These are phyloP conservation scores for Aporophyla nigra DNA, from an alignment of 2,888 invertebrate genomes.

Conservation along the genomic window DNA sequence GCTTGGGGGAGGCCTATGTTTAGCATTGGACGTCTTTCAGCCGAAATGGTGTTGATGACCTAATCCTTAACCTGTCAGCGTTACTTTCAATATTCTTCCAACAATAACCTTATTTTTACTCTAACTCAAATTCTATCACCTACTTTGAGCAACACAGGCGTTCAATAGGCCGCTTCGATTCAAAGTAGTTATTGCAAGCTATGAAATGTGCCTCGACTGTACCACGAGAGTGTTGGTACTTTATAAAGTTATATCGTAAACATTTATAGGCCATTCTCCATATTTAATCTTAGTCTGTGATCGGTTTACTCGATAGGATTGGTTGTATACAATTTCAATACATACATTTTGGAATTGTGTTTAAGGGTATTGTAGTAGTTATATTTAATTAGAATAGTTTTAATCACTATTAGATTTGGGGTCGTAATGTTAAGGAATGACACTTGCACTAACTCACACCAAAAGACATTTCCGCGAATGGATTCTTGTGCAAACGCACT, in stretches of 20 bases:
- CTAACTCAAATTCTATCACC: not conserved
- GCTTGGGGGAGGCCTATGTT: no score
- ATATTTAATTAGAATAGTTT: constrained; percentile 34
- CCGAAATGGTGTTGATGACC: no score
- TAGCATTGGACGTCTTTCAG: no score
- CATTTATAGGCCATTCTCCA: constrained; percentile 57
- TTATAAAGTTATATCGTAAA: constrained; percentile 61
- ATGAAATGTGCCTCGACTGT: constrained; percentile 51
- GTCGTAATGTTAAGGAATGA: no score
- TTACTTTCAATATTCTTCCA: not conserved
- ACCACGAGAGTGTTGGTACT: constrained; percentile 35
- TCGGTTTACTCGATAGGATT: constrained; percentile 38
- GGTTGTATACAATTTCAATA: constrained; percentile 10
- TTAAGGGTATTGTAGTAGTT: constrained; percentile 16
- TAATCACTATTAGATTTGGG: constrained; percentile 1
- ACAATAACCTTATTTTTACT: not conserved
- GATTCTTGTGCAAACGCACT: no score
- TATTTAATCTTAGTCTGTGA: constrained; percentile 48
- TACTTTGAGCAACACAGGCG: constrained; percentile 51
- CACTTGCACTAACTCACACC: no score
- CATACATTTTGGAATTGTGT: constrained; percentile 4
- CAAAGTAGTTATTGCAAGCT: constrained; percentile 55
- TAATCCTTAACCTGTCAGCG: not conserved
- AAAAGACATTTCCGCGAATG: no score
- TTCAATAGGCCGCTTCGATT: constrained; percentile 57